Evolutionary conservation across 2,797 vertebrate genomes (phyloP), one percentile per base, ranked within the genome.

Genomic region (Tympanoctomys barrerae): DNA sequence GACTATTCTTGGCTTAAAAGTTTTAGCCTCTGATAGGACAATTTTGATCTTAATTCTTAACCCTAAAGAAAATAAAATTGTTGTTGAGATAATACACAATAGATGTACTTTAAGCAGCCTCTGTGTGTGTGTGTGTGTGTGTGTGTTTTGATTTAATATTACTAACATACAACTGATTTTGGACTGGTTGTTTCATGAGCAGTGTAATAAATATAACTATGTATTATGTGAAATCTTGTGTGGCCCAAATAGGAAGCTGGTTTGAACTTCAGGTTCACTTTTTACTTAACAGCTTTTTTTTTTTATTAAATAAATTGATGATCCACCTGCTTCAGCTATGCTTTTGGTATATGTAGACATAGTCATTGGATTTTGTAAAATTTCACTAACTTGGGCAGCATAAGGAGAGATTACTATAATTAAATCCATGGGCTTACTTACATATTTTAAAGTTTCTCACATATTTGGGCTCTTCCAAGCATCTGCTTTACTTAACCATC

Each of bases 341-440:
- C 8, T 26, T 7, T 94, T 81, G 68, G 62, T 68, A 11, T 52
- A 5, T 68, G 10, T 42, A 68, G 78, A 73, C 49, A 59, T 16
- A 61, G 42, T 75, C 94, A 88, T 57, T 71, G 39, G 62, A 39
- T 75, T 81, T 11, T 79, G 24, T 91, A 79, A 86, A 81, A 93
- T 81, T 33, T 64, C 46, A 49, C 39, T 62, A 1, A 12, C 62
- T 89, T 84, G 64, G 33, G 70, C 16, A 80, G 31, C 19, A 52
- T 36, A 66, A 92, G 79, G 54, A 46, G 77, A 91, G 87, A 33
- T 49, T 62, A 59, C 57, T 88, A 75, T 59, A 87, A 85, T 90
- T 39, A 89, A 93, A 39, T n/a, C 31, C 13, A 2, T 46, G 26
- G 42, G 28, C 18, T 84, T 73, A 81, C 66, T 93, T 87, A 68